Percentiles rank a stretch among this genome's conserved stretches.
phyloP scores from a whole-genome alignment of 2,888 invertebrate species.

The Epiblema foenella region DNA sequence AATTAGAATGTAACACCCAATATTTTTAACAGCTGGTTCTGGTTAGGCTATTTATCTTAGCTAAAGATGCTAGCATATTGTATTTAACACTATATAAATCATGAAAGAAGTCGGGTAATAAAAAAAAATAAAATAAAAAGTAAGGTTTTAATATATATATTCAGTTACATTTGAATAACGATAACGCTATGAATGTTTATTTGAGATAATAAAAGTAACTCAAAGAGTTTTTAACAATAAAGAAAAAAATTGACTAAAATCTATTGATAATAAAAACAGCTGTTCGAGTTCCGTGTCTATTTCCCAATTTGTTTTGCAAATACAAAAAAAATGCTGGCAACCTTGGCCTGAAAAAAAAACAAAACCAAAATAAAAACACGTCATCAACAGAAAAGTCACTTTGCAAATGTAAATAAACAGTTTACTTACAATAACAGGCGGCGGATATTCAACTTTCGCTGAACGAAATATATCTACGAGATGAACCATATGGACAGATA shows the following conservation, averaged over 20 bases:
- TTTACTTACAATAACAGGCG: conserved; percentile 90
- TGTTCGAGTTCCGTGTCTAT: not conserved
- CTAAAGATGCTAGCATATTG: not conserved
- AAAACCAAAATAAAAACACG: conserved; percentile 47
- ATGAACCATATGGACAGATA: conserved; percentile 92
- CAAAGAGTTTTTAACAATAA: not conserved
- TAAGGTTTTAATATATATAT: not conserved
- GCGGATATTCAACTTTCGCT: conserved; percentile 91
- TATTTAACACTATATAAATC: not conserved
- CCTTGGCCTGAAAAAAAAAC: conserved; percentile 49
- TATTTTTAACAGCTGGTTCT: not conserved
- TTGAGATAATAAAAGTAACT: not conserved
- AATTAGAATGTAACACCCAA: not conserved
- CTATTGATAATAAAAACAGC: not conserved
- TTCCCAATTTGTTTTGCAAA: conserved; percentile 27
- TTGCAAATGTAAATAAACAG: conserved; percentile 49
- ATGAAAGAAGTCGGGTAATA: not conserved
- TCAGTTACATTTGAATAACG: not conserved
- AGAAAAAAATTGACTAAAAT: not conserved
- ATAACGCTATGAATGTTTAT: no score
- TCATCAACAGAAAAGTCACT: conserved; percentile 31
- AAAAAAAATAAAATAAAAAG: no score
- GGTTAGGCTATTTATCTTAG: not conserved
- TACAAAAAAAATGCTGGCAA: conserved; percentile 50
- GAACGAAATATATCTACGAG: conserved; percentile 92